phyloP scores from a whole-genome alignment of 2,113 vertebrate genomes.

The Pyxicephalus adspersus region DNA sequence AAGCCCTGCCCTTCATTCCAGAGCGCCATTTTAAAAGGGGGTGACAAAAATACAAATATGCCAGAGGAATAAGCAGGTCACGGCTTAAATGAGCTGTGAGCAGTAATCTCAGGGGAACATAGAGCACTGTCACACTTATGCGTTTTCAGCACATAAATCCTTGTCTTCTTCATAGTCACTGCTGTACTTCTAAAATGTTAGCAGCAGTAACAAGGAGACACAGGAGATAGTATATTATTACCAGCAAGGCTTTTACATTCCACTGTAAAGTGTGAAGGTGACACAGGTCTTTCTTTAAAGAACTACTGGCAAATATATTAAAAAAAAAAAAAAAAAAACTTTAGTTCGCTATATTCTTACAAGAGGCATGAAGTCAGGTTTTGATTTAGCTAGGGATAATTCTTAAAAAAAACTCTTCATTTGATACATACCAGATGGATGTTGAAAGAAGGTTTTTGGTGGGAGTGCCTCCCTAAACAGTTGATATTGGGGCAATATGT shows the following conservation, averaged over 20 bases:
- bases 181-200: conserved; percentile 62
- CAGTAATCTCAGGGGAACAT: conserved; percentile 64
- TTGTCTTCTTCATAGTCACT: conserved; percentile 62
- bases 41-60: conserved; percentile 68
- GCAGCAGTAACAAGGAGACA: conserved; percentile 60
- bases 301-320: conserved; percentile 1
- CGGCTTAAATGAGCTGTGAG: conserved; percentile 69
- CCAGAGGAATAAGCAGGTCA: conserved; percentile 72
- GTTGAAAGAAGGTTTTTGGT: no score
- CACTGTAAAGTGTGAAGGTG: conserved; percentile 35
- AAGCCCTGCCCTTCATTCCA: conserved; percentile 65
- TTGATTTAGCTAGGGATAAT: no score
- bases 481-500: no score
- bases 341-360: no score
- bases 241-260: conserved; percentile 42
- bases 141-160: conserved; percentile 66
- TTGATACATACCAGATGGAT: no score
- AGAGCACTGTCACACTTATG: conserved; percentile 62
- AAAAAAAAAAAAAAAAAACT: conserved; percentile 23
- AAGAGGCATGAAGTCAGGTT: no score
- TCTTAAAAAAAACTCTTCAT: no score
- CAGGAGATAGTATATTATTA: conserved; percentile 63
- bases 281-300: conserved; percentile 21
- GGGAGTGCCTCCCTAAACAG: no score
- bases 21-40: conserved; percentile 67